Evolutionary conservation across 1,140 invertebrate genomes (phyloP).

Genomic region (Eubasilissa regina): DNA sequence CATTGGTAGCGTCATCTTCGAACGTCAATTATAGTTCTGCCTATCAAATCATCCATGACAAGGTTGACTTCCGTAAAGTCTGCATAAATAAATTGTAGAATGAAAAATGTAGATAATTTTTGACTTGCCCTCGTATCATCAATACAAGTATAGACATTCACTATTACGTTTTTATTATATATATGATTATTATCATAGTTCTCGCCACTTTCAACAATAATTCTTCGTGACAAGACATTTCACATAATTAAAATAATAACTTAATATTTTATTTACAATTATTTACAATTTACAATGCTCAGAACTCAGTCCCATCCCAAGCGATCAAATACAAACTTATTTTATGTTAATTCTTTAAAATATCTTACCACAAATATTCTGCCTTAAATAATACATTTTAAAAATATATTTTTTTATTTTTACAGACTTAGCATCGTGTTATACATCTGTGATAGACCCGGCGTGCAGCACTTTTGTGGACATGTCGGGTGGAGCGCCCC

Average conservation of each 20-base stretch:
- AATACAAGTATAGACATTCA: too few relatives aligned
- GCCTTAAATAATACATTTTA: background rate
- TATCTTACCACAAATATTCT: background rate
- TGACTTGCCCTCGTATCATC: too few relatives aligned
- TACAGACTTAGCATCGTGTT: conserved; percentile 57
- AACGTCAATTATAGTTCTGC: too few relatives aligned
- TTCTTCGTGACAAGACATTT: background rate
- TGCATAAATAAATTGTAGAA: too few relatives aligned
- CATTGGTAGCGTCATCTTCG: too few relatives aligned
- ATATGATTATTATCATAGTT: background rate
- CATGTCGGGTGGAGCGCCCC: conserved; percentile 33
- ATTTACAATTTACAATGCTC: too few relatives aligned
- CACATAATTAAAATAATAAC: background rate
- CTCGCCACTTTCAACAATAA: background rate
- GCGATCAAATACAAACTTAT: background rate
- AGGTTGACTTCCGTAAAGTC: too few relatives aligned
- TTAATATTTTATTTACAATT: background rate
- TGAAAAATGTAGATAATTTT: too few relatives aligned
- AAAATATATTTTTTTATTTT: conserved; percentile 22
- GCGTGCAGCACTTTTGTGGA: conserved; percentile 64
- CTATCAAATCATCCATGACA: too few relatives aligned
- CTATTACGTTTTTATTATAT: background rate
- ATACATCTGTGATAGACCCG: conserved; percentile 64
- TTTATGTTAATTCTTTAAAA: background rate
- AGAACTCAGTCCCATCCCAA: too few relatives aligned